A percentile compares a stretch with the other conserved stretches of the same genome.
These are phyloP conservation scores for Heptranchias perlo DNA, from an alignment of 2,113 vertebrate species.

Conservation along the genomic window DNA sequence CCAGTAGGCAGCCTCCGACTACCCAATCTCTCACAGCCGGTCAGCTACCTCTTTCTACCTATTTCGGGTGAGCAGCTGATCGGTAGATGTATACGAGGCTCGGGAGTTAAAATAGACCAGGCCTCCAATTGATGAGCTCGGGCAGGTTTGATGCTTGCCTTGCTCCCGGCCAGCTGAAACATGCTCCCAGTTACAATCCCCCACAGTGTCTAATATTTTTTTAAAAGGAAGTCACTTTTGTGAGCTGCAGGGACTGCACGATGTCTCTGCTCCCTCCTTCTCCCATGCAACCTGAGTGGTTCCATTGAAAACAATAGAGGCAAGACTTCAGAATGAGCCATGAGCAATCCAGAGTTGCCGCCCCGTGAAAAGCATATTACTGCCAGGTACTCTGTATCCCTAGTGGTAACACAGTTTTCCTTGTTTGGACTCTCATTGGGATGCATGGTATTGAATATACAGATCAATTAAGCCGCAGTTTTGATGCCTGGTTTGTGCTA, in stretches of 20 bases:
- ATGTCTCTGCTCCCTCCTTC: not conserved
- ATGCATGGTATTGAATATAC: not conserved
- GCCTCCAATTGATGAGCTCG: not conserved
- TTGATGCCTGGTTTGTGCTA: too few species aligned
- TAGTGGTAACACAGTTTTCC: not conserved
- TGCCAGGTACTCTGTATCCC: not conserved
- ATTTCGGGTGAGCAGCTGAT: not conserved
- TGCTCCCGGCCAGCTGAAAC: not conserved
- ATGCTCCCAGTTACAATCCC: not conserved
- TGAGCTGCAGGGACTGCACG: not conserved
- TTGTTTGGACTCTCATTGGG: not conserved
- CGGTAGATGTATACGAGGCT: too few species aligned
- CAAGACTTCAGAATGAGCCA: not conserved
- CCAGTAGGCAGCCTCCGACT: not conserved
- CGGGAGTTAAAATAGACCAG: not conserved
- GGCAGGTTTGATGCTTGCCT: not conserved
- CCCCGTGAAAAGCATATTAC: not conserved
- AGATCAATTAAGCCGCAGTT: not conserved
- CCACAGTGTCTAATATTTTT: not conserved
- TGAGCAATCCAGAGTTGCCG: not conserved
- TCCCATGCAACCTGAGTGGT: not conserved
- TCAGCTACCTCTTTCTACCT: not conserved
- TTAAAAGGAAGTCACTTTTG: not conserved
- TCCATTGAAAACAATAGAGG: not conserved
- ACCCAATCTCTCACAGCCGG: not conserved